Base-by-base conservation (phyloP, 2,113 vertebrate species). In the Hemicordylus capensis region DNA sequence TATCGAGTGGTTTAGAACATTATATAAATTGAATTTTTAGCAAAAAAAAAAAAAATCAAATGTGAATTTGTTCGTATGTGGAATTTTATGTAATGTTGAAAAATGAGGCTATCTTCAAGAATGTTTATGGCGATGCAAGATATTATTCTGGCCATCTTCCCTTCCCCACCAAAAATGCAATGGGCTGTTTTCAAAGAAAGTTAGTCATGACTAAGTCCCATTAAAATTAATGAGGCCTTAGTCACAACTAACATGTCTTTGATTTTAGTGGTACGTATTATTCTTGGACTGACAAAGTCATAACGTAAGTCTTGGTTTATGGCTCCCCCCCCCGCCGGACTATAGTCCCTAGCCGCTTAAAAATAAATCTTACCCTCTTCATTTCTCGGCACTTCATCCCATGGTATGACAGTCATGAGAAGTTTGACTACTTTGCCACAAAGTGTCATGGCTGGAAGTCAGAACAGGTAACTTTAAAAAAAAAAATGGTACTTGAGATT, bases 1-100 rank as follows among this genome's bases (percentile, higher is more conserved):
- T 90, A 94, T 88, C 89, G 64, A 76, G 80, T 95, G 82, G 90
- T 90, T 76, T 90, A 91, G 83, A 94, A 92, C 63, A 82, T 91
- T 56, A 81, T 92, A 91, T 90, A 92, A 81, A 88, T 80, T 46
- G 81, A 93, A 66, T 67, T 93, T 92, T 54, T 89, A 72, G 73
- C 90, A 92, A 90, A 87, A 85, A 67, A 80, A 48, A 42, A 44
- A 11, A 4, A 90, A 75, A 85, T 84, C 12, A 85, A 69, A 75
- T 90, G 74, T 90, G 81, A 88, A 77, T 88, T 84, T 31, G 1
- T 8, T 1, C 42, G 73, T 81, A 91, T 58, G 91, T 88, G 87
- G 75, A 90, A 89, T 76, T 79, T 28, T 70, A 81, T 56, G 0
- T 46, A 56, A 64, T 37, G 69, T 82, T 81, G 84, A 76, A 85